These are phyloP conservation scores for Okapia johnstoni DNA, from an alignment of 2,113 vertebrate genomes.

Conservation along the genomic window DNA sequence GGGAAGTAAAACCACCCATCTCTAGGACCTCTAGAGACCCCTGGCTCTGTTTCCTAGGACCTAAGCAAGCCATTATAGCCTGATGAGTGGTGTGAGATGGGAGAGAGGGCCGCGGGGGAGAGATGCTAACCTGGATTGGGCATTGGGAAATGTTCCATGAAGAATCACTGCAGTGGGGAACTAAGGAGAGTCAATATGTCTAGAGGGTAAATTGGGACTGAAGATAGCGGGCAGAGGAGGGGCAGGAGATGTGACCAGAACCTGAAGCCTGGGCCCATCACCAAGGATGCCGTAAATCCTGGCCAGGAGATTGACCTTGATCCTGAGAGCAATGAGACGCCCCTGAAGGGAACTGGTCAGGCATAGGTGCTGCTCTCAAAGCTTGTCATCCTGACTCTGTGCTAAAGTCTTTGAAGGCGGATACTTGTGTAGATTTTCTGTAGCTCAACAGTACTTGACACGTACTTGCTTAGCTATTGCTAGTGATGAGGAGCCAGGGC, in stretches of 20 bases:
- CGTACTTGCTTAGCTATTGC: background rate
- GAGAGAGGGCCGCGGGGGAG: background rate
- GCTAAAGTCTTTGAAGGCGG: background rate
- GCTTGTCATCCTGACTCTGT: background rate
- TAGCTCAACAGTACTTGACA: background rate
- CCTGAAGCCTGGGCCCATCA: background rate
- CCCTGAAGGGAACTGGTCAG: background rate
- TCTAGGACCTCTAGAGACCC: background rate
- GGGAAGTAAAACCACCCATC: background rate
- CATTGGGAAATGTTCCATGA: fast-evolving
- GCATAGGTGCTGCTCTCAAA: background rate
- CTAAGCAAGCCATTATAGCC: background rate
- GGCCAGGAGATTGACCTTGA: background rate
- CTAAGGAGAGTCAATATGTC: background rate
- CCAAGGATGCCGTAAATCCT: background rate
- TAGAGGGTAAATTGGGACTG: background rate
- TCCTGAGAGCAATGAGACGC: background rate
- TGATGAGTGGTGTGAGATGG: background rate
- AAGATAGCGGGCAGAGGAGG: background rate
- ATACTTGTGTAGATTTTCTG: background rate
- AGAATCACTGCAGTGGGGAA: background rate
- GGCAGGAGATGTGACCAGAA: background rate
- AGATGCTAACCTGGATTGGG: fast-evolving
- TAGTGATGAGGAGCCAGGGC: background rate
- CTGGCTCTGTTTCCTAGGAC: background rate